Percentiles rank a stretch among this genome's conserved stretches.
phyloP scores from a whole-genome alignment of 2,797 vertebrate species.

The Threskiornis aethiopicus region DNA sequence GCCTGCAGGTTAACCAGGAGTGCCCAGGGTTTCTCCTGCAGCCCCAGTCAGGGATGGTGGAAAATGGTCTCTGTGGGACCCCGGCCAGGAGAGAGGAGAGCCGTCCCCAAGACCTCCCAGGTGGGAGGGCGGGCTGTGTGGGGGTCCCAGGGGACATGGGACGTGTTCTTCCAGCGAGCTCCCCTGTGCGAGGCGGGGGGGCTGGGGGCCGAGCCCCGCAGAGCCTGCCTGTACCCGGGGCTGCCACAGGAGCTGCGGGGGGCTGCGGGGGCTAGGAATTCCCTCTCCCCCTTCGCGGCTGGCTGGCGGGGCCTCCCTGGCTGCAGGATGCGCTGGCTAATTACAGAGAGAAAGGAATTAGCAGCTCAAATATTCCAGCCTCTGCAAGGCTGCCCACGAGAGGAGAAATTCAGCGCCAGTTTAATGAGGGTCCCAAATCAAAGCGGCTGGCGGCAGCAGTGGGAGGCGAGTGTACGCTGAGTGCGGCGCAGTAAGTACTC shows the following conservation, averaged over 20 bases:
- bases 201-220: background rate
- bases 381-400: background rate
- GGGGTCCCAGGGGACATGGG: fast-evolving
- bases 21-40: background rate
- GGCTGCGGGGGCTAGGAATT: background rate
- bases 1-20: background rate
- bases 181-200: fast-evolving
- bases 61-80: background rate
- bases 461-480: fast-evolving
- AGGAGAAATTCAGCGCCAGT: fast-evolving
- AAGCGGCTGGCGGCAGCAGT: background rate
- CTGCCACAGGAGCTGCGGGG: background rate
- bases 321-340: background rate
- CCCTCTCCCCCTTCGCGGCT: fast-evolving
- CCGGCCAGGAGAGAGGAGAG: background rate
- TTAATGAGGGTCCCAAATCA: background rate
- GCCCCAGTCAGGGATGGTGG: fast-evolving
- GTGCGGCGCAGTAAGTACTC: fast-evolving
- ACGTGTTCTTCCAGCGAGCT: background rate
- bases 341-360: background rate
- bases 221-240: background rate
- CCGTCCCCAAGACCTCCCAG: fast-evolving
- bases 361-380: background rate
- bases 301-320: background rate
- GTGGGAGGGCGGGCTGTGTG: background rate